phyloP scores from a whole-genome alignment of 2,888 invertebrate species.

The Neuroscelio doddi region DNA sequence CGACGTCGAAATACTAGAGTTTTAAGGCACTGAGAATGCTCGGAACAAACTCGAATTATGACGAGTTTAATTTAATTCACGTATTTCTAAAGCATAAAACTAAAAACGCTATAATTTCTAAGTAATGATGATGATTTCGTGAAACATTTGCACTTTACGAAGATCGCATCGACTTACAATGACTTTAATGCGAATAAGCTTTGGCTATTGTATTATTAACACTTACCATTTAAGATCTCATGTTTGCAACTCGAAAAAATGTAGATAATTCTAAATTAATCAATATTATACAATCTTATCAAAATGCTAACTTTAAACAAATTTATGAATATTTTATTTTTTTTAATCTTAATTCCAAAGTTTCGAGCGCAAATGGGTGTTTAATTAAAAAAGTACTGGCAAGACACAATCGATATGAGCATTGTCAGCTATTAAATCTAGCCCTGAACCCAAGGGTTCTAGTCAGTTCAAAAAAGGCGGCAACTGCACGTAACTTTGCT shows the following conservation, averaged over 20 bases:
- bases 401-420: constrained; percentile 23
- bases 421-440: constrained; percentile 45
- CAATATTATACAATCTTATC: too few species aligned
- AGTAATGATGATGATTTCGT: background rate
- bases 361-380: background rate
- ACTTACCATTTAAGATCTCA: too few species aligned
- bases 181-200: background rate
- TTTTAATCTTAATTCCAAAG: too few species aligned
- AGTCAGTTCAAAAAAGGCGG: constrained; percentile 85
- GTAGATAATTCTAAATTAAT: too few species aligned
- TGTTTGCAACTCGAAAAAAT: too few species aligned
- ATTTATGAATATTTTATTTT: too few species aligned
- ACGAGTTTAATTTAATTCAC: constrained; percentile 3
- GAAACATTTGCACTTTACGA: background rate
- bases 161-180: background rate
- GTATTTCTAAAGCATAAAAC: constrained; percentile 7
- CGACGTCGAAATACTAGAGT: background rate
- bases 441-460: constrained; percentile 63
- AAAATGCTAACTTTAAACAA: too few species aligned
- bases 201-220: background rate
- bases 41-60: constrained; percentile 10
- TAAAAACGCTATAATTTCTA: constrained; percentile 7
- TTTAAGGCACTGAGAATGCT: constrained; percentile 52
- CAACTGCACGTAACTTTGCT: constrained; percentile 80
- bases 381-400: constrained; percentile 15